These are phyloP conservation scores for Hemicrepidius hirtus DNA, from an alignment of 2,888 invertebrate species.

Conservation along the genomic window DNA sequence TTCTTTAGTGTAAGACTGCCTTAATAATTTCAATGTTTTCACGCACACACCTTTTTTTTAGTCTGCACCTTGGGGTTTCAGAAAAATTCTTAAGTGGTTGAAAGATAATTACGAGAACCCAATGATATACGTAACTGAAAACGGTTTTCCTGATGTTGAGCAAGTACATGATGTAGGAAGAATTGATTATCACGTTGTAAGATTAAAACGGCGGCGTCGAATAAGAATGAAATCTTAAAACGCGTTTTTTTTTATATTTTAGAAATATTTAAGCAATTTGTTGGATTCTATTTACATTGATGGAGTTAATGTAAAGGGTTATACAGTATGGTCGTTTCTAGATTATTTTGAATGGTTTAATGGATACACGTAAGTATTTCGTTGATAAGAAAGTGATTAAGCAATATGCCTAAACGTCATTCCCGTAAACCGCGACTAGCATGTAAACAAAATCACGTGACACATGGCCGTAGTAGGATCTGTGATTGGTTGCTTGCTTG, in stretches of 20 bases:
- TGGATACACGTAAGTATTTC: slow-evolving; percentile 72
- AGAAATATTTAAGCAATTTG: not conserved
- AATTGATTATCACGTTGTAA: slow-evolving; percentile 65
- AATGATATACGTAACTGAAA: slow-evolving; percentile 76
- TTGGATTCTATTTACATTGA: slow-evolving; percentile 61
- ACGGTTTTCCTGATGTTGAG: slow-evolving; percentile 74
- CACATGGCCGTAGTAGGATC: too few species aligned
- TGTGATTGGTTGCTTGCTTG: too few species aligned
- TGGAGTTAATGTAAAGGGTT: slow-evolving; percentile 73
- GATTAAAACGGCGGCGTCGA: not conserved
- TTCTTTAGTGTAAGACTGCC: not conserved
- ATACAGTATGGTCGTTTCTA: slow-evolving; percentile 78
- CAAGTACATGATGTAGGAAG: slow-evolving; percentile 72
- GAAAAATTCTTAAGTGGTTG: slow-evolving; percentile 73
- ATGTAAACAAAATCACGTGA: too few species aligned
- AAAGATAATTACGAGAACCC: slow-evolving; percentile 71
- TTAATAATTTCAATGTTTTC: not conserved
- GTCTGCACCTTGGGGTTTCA: slow-evolving; percentile 75
- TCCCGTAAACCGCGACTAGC: too few species aligned
- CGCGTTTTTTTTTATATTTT: not conserved
- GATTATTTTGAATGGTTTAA: slow-evolving; percentile 79
- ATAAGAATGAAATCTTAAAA: not conserved
- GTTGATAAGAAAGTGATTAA: too few species aligned
- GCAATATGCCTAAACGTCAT: too few species aligned
- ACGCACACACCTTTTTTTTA: not conserved